A percentile compares a stretch with the other conserved stretches of the same genome.
These are phyloP conservation scores for Ctenopoma kingsleyae DNA, from an alignment of 2,797 vertebrate species.

Conservation along the genomic window DNA sequence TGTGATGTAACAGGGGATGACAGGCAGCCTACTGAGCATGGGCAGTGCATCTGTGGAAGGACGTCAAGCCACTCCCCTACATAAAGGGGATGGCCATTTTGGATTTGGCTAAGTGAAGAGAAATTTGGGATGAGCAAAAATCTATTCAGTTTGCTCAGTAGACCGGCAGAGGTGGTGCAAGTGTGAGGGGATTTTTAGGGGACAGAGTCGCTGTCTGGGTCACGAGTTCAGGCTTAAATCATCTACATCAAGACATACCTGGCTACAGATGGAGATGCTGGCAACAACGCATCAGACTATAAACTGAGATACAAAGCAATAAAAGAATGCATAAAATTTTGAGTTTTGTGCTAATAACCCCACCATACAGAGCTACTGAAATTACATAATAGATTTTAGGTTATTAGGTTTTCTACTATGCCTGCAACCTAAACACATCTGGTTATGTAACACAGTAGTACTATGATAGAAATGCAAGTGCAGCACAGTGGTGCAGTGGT, in stretches of 20 bases:
- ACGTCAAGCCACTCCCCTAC: conserved; percentile 43
- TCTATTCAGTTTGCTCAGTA: conserved; percentile 60
- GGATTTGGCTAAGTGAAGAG: conserved; percentile 50
- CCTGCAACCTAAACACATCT: conserved; percentile 21
- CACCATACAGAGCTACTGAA: conserved; percentile 3
- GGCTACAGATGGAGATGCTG: conserved; percentile 25
- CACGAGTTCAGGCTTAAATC: conserved; percentile 49
- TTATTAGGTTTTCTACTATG: conserved; percentile 21
- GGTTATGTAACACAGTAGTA: conserved; percentile 60
- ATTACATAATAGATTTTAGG: conserved; percentile 16
- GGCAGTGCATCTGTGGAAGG: conserved; percentile 54
- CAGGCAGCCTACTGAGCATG: conserved; percentile 64
- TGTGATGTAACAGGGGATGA: conserved; percentile 62
- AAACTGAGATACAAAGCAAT: background rate
- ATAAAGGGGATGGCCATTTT: conserved; percentile 45
- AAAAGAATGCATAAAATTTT: background rate
- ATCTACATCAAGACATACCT: conserved; percentile 56
- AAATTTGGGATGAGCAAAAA: conserved; percentile 49
- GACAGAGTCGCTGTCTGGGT: conserved; percentile 42
- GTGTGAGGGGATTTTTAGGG: conserved; percentile 67
- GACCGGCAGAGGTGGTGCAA: conserved; percentile 34
- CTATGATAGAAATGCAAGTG: conserved; percentile 32
- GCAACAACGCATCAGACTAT: conserved; percentile 3
- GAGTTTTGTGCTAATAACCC: background rate
- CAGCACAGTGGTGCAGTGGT: conserved; percentile 16